Percentiles rank a stretch among this genome's conserved stretches.
Evolutionary conservation across 2,888 invertebrate species (phyloP).

Genomic region (Formica aserva): DNA sequence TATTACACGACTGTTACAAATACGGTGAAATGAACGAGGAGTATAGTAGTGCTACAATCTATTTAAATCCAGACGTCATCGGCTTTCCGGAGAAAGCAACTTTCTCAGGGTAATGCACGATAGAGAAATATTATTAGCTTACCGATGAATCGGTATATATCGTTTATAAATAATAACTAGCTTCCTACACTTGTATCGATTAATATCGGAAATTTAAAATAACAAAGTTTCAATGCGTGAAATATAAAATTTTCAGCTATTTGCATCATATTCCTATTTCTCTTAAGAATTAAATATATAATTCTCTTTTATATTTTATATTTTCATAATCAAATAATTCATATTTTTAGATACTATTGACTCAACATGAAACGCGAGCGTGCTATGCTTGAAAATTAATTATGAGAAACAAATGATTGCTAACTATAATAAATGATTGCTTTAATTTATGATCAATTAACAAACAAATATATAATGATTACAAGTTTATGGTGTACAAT

Average conservation of each 20-base stretch:
- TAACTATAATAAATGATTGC: background rate
- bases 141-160: slow-evolving; percentile 1
- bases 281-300: background rate
- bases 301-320: too few species aligned
- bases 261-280: background rate
- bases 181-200: background rate
- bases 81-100: slow-evolving; percentile 48
- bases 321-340: background rate
- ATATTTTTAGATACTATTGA: background rate
- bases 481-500: background rate
- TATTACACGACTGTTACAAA: slow-evolving; percentile 28
- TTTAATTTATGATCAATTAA: background rate
- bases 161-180: slow-evolving; percentile 3
- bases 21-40: slow-evolving; percentile 19
- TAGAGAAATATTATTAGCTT: background rate
- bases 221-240: background rate
- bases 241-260: background rate
- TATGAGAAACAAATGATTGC: background rate
- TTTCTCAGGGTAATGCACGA: slow-evolving; percentile 38
- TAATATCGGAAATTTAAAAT: background rate
- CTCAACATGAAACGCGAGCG: background rate
- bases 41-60: background rate
- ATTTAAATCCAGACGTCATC: slow-evolving; percentile 30
- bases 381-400: background rate
- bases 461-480: background rate